Percentiles rank a stretch among this genome's conserved stretches.
Evolutionary conservation across 2,888 invertebrate genomes (phyloP).

Genomic region (Hartigia nigra): DNA sequence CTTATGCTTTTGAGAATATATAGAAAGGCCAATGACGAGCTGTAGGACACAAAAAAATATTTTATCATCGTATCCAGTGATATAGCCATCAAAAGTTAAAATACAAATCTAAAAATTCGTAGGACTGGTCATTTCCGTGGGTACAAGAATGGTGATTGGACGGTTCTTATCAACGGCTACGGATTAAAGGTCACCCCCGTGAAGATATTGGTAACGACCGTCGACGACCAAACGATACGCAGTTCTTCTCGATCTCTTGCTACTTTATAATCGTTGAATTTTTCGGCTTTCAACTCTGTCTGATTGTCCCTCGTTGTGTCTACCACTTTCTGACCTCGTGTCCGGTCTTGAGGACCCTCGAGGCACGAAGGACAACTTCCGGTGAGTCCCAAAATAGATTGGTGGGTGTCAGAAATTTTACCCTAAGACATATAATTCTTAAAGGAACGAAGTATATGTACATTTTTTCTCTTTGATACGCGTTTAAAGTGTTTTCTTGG

Average conservation of each 20-base stretch:
- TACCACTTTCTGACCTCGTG: background rate
- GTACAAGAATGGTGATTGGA: constrained; percentile 24
- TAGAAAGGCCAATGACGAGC: background rate
- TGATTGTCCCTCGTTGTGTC: background rate
- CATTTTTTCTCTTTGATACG: background rate
- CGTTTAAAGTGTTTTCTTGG: background rate
- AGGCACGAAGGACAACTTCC: constrained; percentile 6
- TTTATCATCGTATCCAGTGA: background rate
- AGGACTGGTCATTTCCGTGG: constrained; percentile 1
- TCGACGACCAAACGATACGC: constrained; percentile 33
- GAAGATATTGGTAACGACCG: constrained; percentile 50
- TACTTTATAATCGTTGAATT: background rate
- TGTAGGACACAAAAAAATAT: background rate
- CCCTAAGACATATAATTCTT: background rate
- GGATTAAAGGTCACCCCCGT: constrained; percentile 58
- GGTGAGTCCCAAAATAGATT: constrained; percentile 1
- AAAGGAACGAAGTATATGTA: background rate
- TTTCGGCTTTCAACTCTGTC: background rate
- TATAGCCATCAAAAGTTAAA: background rate
- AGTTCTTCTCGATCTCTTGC: constrained; percentile 24
- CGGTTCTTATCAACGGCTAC: constrained; percentile 48
- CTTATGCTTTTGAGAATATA: background rate
- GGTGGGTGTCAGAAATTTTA: background rate
- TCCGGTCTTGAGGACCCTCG: background rate
- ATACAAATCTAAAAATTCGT: background rate